Evolutionary conservation across 2,797 vertebrate species (phyloP), one percentile per base, ranked within the genome.

Genomic region (Propithecus deckenii): DNA sequence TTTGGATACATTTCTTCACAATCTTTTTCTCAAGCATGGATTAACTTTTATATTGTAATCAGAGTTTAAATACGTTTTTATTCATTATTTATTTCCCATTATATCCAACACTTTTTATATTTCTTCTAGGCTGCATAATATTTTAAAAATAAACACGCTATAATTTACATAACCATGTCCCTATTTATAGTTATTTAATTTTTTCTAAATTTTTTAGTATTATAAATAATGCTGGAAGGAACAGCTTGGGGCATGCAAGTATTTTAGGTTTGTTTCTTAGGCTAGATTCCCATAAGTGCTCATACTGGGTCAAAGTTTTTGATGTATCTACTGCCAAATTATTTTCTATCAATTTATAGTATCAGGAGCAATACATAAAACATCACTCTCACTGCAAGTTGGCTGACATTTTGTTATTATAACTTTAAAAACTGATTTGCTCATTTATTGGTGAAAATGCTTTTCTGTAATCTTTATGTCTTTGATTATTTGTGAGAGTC

Each of bases 201-300:
- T 69, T 59, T 43, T 79, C 55, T 32, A 7, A 12, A 6, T 20
- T 59, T n/a, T 61, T 95, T n/a, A 32, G 41, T 32, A 71, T 75
- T 91, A 41, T 94, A 89, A 92, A 67, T 48, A 91, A 71, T 35
- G 43, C 61, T 69, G 41, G 63, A 86, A 83, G 59, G 18, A 92
- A 92, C 17, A 81, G 4, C 71, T 59, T 65, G 13, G 9, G 22
- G 18, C 25, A 57, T n/a, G n/a, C 2, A 83, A 43, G 9, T 43
- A 79, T 91, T 91, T 94, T 69, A 79, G 55, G 6, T 48, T 94
- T 48, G 48, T 76, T 93, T 79, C 81, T 91, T 46, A 79, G 28
- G 46, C 25, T 79, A 38, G 14, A 80, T 84, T 91, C 59, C 15
- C 30, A 0, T 50, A 59, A 61, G 46, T 43, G 5, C 46, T 80